Base-by-base conservation (phyloP, 2,113 vertebrate genomes). In the Donacobius atricapilla region DNA sequence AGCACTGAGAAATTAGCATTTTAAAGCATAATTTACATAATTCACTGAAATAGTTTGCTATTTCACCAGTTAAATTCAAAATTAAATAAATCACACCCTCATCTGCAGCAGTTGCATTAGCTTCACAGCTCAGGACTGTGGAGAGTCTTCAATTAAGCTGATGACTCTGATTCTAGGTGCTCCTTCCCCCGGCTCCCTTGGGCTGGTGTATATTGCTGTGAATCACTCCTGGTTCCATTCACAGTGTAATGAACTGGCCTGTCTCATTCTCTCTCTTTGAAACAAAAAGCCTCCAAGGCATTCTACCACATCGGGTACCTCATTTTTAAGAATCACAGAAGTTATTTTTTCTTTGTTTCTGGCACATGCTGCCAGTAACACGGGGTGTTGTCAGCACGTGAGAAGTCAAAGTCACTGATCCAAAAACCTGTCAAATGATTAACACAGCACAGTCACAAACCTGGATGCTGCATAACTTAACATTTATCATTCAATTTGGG, bases 401-500 rank as follows among this genome's bases (percentile, higher is more conserved):
- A 79, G 60, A 75, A 85, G 56, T 47, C 56, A 54, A 76, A 92
- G 33, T 54, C 58, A 63, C 42, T 39, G 60, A 88, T 57, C 58
- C 51, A 78, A 81, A 95, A 86, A 64, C 13, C n/a, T 79, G 77
- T 33, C 83, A 94, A 60, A 75, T 27, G 11, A 78, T 71, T 86
- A 92, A 64, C 44, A 71, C 42, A 90, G 68, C 3, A 7, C 50
- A 73, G 54, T 71, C 80, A 35, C 48, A 71, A 87, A 77, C 33
- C 80, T 73, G 31, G 27, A 51, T 81, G 50, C 21, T 70, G 60
- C 40, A 28, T 73, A 69, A 58, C 64, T 89, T 86, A 61, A 54
- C 50, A 90, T 63, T 70, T 47, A 33, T 73, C 31, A 85, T 54
- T 80, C 57, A 50, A 60, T 65, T 44, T 69, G 13, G 86, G 54